Conservation (phyloP, 1,140 invertebrate genomes). For the Drosophila rufa region DNA sequence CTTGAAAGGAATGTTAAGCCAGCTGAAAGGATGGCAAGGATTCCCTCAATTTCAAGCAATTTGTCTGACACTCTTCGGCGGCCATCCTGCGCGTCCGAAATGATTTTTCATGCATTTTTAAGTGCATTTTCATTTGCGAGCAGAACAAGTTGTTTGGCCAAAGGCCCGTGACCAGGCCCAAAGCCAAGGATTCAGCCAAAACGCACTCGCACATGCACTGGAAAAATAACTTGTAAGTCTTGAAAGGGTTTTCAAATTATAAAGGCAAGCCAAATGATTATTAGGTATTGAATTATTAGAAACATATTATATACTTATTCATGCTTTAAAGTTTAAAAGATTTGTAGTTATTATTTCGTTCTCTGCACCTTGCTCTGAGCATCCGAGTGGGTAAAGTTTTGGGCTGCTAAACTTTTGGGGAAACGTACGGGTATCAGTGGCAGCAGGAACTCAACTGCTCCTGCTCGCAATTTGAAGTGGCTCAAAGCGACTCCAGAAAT, state of each 20-base stretch:
- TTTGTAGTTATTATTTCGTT: background rate
- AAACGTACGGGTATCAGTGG: conserved; percentile 65
- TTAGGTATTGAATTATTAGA: too few species aligned
- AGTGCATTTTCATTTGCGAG: conserved; percentile 66
- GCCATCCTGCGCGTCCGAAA: conserved; percentile 50
- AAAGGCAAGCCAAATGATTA: background rate
- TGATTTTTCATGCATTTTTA: conserved; percentile 77
- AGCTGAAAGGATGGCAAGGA: conserved; percentile 16
- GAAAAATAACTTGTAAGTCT: background rate
- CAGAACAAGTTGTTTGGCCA: conserved; percentile 41
- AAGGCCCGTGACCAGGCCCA: conserved; percentile 50
- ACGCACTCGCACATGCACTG: conserved; percentile 27
- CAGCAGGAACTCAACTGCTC: conserved; percentile 69
- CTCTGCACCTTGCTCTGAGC: background rate
- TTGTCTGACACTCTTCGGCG: conserved; percentile 42
- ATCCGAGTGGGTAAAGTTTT: conserved; percentile 57
- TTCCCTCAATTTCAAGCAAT: conserved; percentile 45
- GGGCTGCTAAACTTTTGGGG: conserved; percentile 62
- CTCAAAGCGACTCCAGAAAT: conserved; percentile 67
- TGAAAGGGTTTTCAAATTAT: background rate
- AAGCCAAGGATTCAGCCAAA: conserved; percentile 39
- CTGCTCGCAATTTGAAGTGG: conserved; percentile 60
- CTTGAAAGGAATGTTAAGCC: conserved; percentile 11
- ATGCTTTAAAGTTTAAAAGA: background rate
- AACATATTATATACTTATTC: background rate